Conservation (phyloP, 2,888 invertebrate genomes). For the Lampropteryx suffumata region DNA sequence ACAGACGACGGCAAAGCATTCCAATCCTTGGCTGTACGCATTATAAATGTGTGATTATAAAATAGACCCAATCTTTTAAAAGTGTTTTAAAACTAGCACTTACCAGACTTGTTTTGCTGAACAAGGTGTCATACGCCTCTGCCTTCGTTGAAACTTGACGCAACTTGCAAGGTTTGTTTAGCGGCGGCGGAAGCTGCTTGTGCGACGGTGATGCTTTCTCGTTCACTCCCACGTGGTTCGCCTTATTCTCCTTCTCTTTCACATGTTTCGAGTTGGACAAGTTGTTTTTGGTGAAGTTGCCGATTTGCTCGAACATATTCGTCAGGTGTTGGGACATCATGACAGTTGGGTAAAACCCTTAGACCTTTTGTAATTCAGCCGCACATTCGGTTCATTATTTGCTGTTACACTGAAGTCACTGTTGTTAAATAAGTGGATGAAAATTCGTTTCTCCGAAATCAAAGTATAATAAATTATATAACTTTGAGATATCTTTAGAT, state of each 20-base stretch:
- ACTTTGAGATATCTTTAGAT: no score
- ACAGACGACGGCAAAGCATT: no score
- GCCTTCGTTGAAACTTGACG: conserved; percentile 87
- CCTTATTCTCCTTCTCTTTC: conserved; percentile 71
- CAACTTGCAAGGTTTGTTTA: conserved; percentile 88
- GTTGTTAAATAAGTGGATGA: conserved; percentile 32
- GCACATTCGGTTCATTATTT: conserved; percentile 54
- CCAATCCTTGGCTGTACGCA: no score
- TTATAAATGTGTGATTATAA: no score
- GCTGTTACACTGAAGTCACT: conserved; percentile 24
- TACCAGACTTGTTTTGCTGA: conserved; percentile 88
- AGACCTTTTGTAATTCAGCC: conserved; percentile 44
- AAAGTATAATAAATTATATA: no score
- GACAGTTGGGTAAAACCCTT: conserved; percentile 33
- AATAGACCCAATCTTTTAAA: no score
- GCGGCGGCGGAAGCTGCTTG: conserved; percentile 62
- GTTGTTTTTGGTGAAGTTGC: conserved; percentile 79
- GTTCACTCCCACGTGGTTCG: conserved; percentile 57
- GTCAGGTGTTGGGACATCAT: conserved; percentile 80
- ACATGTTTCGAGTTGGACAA: conserved; percentile 67
- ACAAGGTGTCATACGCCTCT: conserved; percentile 91
- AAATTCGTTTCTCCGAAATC: conserved; percentile 44
- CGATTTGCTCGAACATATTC: conserved; percentile 79
- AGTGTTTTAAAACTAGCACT: conserved; percentile 62
- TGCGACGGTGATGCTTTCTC: conserved; percentile 65